Evolutionary conservation across 2,797 vertebrate species (phyloP).

Genomic region (Clarias fuscus): DNA sequence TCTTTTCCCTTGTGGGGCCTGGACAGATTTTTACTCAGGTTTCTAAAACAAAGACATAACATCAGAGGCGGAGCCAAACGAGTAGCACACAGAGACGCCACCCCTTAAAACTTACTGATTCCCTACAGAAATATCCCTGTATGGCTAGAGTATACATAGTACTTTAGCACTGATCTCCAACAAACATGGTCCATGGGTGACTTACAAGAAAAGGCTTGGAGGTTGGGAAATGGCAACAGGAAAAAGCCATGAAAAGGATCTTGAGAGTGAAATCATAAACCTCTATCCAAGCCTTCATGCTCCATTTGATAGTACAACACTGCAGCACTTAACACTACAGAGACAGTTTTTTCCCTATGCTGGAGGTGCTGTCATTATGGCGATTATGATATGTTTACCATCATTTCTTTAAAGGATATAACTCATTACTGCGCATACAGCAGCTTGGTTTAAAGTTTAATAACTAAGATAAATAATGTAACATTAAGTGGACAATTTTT

Average conservation of each 20-base stretch:
- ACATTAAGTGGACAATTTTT: not conserved
- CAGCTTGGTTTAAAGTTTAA: conserved; percentile 25
- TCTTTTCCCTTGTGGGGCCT: conserved; percentile 60
- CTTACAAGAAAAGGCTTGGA: conserved; percentile 52
- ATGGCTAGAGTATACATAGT: not conserved
- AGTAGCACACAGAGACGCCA: not conserved
- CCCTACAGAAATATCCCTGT: not conserved
- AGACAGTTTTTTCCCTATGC: conserved; percentile 57
- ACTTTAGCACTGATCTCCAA: conserved; percentile 25
- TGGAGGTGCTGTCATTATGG: conserved; percentile 22
- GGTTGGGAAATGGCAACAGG: conserved; percentile 59
- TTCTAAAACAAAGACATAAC: conserved; percentile 60
- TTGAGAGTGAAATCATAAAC: conserved; percentile 72
- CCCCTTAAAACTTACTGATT: not conserved
- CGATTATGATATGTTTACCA: conserved; percentile 24
- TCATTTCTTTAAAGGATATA: conserved; percentile 25
- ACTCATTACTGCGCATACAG: conserved; percentile 32
- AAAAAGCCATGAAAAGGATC: conserved; percentile 73
- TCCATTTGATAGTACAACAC: conserved; percentile 81
- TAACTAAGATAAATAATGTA: conserved; percentile 12
- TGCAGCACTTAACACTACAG: conserved; percentile 72
- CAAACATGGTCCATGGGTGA: conserved; percentile 63
- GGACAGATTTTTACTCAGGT: conserved; percentile 61
- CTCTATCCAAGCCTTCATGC: conserved; percentile 74
- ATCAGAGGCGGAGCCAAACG: conserved; percentile 60